Conservation (phyloP, 1,140 invertebrate species). For the Heterodera schachtii region DNA sequence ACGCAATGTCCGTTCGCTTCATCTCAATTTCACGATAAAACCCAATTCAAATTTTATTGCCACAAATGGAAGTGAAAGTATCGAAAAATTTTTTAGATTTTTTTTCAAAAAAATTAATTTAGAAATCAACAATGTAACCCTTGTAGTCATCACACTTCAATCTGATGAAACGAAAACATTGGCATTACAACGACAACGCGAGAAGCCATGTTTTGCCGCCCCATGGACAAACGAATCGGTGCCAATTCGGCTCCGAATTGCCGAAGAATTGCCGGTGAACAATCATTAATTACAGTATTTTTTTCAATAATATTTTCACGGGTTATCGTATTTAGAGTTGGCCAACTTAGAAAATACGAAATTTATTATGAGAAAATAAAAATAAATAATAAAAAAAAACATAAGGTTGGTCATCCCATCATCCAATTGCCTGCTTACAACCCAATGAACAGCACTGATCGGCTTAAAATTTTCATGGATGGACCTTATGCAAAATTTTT, state of each 20-base stretch:
- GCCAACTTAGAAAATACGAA: too few species aligned
- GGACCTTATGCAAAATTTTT: background rate
- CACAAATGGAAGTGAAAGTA: background rate
- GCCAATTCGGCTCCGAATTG: constrained; percentile 15
- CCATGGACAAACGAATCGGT: constrained; percentile 20
- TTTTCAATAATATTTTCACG: too few species aligned
- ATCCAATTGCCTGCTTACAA: constrained; percentile 15
- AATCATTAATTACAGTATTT: too few species aligned
- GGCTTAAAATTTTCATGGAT: background rate
- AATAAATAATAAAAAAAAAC: too few species aligned
- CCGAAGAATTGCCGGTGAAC: constrained; percentile 23
- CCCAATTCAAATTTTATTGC: background rate
- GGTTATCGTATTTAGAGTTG: too few species aligned
- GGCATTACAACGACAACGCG: background rate
- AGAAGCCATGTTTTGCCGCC: constrained; percentile 5
- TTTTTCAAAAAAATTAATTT: too few species aligned
- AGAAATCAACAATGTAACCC: background rate
- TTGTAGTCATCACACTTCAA: constrained; percentile 9
- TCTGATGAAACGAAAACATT: background rate
- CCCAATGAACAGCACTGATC: background rate
- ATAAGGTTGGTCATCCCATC: constrained; percentile 20
- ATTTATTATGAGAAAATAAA: too few species aligned
- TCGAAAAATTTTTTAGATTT: background rate
- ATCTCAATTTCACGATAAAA: constrained; percentile 16
- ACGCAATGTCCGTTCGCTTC: constrained; percentile 9